Conservation (phyloP, 2,797 vertebrate genomes). For the Uromys caudimaculatus region DNA sequence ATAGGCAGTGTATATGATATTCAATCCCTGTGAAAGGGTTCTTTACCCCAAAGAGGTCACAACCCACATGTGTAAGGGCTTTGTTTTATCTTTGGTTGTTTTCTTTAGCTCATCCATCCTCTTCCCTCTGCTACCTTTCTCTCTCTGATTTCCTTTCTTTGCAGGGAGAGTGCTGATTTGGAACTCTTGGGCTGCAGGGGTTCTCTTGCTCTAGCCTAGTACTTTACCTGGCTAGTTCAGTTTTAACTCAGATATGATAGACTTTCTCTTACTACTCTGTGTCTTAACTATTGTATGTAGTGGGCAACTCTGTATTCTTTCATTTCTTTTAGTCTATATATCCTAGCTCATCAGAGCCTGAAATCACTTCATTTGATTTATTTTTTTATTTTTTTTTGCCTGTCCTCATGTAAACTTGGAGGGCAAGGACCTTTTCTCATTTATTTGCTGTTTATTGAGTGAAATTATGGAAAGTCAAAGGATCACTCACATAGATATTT, state of each 20-base stretch:
- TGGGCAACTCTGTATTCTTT: neutral
- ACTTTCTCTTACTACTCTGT: neutral
- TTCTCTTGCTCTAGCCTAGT: too few relatives aligned
- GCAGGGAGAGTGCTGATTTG: neutral
- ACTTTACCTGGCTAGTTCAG: neutral
- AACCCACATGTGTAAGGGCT: neutral
- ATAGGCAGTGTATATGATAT: neutral
- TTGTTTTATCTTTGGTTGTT: neutral
- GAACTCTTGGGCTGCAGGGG: neutral
- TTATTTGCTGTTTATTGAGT: conserved; percentile 17
- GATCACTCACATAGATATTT: conserved; percentile 15
- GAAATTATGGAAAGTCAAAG: neutral
- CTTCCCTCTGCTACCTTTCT: neutral
- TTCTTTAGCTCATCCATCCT: neutral
- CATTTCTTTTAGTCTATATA: neutral
- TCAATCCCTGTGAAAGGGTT: neutral
- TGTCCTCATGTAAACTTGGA: neutral
- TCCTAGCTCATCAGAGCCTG: neutral
- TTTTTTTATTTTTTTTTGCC: neutral
- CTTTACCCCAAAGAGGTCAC: neutral
- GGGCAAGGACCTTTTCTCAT: neutral
- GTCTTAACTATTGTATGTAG: neutral
- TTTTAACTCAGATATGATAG: neutral
- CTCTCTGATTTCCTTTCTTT: neutral
- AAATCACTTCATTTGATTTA: neutral